Percentiles rank a stretch among this genome's conserved stretches.
Evolutionary conservation across 2,797 vertebrate genomes (phyloP).

Genomic region (Alcedo quadribrachys): DNA sequence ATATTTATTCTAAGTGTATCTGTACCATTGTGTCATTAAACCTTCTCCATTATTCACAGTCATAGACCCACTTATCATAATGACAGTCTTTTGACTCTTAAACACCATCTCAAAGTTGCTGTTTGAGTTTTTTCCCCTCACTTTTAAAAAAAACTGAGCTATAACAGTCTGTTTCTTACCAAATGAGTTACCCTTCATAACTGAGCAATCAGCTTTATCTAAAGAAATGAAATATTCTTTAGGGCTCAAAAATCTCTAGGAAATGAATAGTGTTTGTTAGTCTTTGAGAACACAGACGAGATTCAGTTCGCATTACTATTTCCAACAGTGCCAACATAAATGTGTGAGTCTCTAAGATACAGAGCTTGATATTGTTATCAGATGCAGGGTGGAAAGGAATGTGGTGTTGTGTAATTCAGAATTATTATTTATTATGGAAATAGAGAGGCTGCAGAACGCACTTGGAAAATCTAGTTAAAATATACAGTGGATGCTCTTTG

Average conservation of each 20-base stretch:
- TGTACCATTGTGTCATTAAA: conserved; percentile 47
- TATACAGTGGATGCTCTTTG: neutral
- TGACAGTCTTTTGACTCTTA: conserved; percentile 42
- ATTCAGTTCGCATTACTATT: conserved; percentile 72
- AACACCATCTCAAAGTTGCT: conserved; percentile 43
- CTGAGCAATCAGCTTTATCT: conserved; percentile 76
- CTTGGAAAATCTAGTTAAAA: conserved; percentile 35
- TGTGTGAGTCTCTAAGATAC: conserved; percentile 68
- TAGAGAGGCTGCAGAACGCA: neutral
- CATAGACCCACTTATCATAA: conserved; percentile 6
- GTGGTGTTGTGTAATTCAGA: conserved; percentile 43
- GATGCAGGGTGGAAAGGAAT: conserved; percentile 59
- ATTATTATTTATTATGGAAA: conserved; percentile 26
- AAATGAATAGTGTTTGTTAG: conserved; percentile 79
- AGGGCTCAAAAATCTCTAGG: conserved; percentile 75
- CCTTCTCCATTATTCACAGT: conserved; percentile 30
- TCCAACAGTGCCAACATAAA: conserved; percentile 73
- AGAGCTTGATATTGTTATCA: conserved; percentile 76
- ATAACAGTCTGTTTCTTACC: conserved; percentile 65
- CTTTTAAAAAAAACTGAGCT: conserved; percentile 35
- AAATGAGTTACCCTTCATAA: conserved; percentile 63
- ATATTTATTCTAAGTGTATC: conserved; percentile 57
- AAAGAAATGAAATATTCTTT: conserved; percentile 82
- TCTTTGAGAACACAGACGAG: conserved; percentile 74
- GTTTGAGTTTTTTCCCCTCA: neutral